Conservation (phyloP, 1,140 invertebrate species). For the Coboldia fuscipes region DNA sequence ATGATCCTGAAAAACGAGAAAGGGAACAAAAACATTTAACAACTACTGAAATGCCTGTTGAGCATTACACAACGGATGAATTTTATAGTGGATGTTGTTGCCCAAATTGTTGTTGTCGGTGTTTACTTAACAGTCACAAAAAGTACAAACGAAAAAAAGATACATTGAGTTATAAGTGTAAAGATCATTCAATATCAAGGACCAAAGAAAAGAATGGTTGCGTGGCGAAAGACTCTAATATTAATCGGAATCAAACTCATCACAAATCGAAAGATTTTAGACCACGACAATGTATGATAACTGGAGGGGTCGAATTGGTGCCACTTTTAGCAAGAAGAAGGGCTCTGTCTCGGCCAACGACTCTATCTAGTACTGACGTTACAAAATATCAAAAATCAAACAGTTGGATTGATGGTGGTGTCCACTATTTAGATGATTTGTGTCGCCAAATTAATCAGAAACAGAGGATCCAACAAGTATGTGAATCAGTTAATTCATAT, state of each 20-base stretch:
- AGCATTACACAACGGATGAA: neutral
- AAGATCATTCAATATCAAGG: neutral
- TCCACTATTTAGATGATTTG: slow-evolving; percentile 17
- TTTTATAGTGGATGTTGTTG: neutral
- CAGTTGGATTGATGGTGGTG: slow-evolving; percentile 2
- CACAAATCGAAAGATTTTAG: slow-evolving; percentile 7
- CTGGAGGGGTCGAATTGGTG: slow-evolving; percentile 36
- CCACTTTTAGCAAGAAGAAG: slow-evolving; percentile 30
- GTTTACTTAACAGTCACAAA: neutral
- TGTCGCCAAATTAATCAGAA: slow-evolving; percentile 21
- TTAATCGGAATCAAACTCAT: neutral
- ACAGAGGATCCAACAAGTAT: slow-evolving; percentile 11
- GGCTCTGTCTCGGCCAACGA: slow-evolving; percentile 18
- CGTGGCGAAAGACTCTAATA: neutral
- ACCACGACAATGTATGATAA: slow-evolving; percentile 17
- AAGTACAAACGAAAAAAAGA: neutral
- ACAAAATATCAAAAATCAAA: slow-evolving; percentile 18
- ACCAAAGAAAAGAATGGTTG: neutral
- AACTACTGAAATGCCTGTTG: neutral
- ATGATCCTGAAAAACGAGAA: too few species aligned
- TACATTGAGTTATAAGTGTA: neutral
- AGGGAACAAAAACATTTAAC: neutral
- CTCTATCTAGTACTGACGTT: slow-evolving; percentile 31
- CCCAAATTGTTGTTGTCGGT: neutral
- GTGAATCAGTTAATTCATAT: neutral